Base-by-base conservation (phyloP, 2,113 vertebrate species). In the Triplophysa siluroides region DNA sequence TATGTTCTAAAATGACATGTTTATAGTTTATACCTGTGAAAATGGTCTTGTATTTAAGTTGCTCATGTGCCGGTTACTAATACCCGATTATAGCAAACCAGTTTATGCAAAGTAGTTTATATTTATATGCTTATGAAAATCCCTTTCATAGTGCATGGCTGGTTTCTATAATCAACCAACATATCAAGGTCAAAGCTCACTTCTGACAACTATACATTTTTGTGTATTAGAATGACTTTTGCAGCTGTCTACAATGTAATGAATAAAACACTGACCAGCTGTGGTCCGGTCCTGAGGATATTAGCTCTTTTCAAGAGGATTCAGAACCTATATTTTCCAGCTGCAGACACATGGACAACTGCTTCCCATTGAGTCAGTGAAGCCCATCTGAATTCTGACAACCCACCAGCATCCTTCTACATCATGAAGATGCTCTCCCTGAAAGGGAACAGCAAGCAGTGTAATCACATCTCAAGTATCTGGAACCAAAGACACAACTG, bases 191-290 rank as follows among this genome's bases (percentile, higher is more conserved):
- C 14, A 68, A 60, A 56, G 4, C 10, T 13, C 24, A 10, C 2
- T 38, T 7, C 11, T 11, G 43, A 11, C 43, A 26, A 9, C 18
- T 1, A 21, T 43, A 24, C 5, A 33, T 21, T 70, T 26, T 61
- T 18, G n/a, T 52, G 50, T 18, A 52, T 52, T 7, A 52, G 23
- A 24, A 12, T 8, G n/a, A 18, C 43, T n/a, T 38, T 12, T 47
- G 69, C 60, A 45, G 52, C 29, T 69, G 54, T 24, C 56, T 33
- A 18, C 54, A 79, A 43, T 50, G 29, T 23, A 56, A 64, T 62
- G 43, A 79, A 19, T n/a, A 73, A 26, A 29, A 26, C 8, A 41
- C 11, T 65, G 69, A 50, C 38, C 78, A 71, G 56, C 78, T 79
- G 78, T 8, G 68, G 56, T 43, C 45, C 26, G 21, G 58, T n/a